Base-by-base conservation (phyloP, 1,140 invertebrate species). In the Drosophila kurseongensis region DNA sequence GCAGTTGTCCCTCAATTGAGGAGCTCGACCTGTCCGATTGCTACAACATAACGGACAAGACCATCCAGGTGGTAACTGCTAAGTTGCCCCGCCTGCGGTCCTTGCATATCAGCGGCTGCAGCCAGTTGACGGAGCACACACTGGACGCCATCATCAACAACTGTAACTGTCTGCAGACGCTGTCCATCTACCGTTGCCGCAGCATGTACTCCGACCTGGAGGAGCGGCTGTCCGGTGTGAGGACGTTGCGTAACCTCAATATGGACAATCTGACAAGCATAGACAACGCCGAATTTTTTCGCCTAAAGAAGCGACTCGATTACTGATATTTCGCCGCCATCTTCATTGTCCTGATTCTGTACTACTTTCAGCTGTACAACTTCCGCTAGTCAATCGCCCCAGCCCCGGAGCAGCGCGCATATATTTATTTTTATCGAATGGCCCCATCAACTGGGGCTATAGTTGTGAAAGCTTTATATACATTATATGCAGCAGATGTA, bases 1-100 rank as follows among this genome's bases (percentile, higher is more conserved):
- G 89, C 68, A 94, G 95, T 74, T 96, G 95, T 92, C 95, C 94
- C 13, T 95, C 95, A 55, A 93, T 96, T 52, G 95, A 96, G 88
- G 93, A 94, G 62, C 91, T 96, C 1, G 94, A 95, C 88, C 90
- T 96, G 8, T 94, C 93, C 47, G 93, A 95, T 67, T 96, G 96
- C 91, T 93, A 94, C 89, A 95, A 95, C 77, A 93, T 95, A 44
- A 95, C 95, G 74, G 95, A 96, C 91, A 93, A 94, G 69, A 94
- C 94, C 42, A 93, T 96, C 18, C 92, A 93, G 60, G 93, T 93
- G 60, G 90, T 96, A 29, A 93, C 94, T 1, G 93, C 93, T 57
- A 93, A 93, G 47, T 90, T 96, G 13, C 92, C 92, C 6, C 93
- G 96, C 75, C 88, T 96, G 10, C 94, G 94, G 47, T 92, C 93